Evolutionary conservation across 2,113 vertebrate species (phyloP), one percentile per base, ranked within the genome.

Genomic region (Xiphophorus couchianus): DNA sequence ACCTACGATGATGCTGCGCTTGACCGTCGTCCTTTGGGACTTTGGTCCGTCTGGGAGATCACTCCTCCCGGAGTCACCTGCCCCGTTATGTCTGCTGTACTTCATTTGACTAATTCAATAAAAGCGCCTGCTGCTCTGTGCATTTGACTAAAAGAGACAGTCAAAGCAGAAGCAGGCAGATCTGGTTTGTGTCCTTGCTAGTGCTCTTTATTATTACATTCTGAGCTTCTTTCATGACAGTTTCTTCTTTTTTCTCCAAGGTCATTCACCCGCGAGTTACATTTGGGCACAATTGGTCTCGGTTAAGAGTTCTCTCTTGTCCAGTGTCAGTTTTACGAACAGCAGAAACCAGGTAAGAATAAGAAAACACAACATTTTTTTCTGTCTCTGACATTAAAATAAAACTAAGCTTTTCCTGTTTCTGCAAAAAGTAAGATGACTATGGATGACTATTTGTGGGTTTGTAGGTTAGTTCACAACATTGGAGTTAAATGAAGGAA

Each of bases 41-140:
- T 77, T 83, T 28, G 69, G 83, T 74, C 27, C 66, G 64, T 78
- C 19, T 79, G 78, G 28, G n/a, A 77, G 74, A 84, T 66, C 42
- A 39, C 73, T 78, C 25, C 27, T 80, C 64, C 66, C n/a, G 71
- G 77, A 5, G 64, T 82, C 76, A 87, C 73, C 83, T 85, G 81
- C 79, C 83, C 70, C 74, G 35, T 90, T 90, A 92, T 73, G 80
- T 92, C 90, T 90, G 65, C 74, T 72, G 25, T 30, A 83, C 90
- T 84, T 91, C 62, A 94, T 93, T 92, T 92, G 85, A 89, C 86
- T 94, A 93, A 94, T 80, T 90, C 86, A 92, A 93, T 94, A 92
- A 91, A 29, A 69, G 33, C 0, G n/a, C 66, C 75, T 65, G 66
- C 76, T 79, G 73, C 31, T 67, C 51, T 19, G 27, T 77, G n/a